phyloP scores from a whole-genome alignment of 2,113 vertebrate species.

The Puma concolor region DNA sequence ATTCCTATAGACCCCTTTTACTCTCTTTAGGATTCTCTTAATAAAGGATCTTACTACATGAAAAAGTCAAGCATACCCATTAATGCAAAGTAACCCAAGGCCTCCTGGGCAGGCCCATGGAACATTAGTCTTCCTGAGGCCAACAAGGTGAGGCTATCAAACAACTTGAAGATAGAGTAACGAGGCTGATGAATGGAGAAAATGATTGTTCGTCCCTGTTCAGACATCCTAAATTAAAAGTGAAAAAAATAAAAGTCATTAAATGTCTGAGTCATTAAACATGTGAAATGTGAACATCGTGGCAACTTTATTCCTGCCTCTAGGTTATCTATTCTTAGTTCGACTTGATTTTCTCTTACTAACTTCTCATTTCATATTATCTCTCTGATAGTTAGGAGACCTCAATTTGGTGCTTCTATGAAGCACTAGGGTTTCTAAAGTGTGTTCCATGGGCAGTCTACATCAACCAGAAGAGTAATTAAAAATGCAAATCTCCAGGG shows the following conservation, averaged over 20 bases:
- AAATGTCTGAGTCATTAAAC: not conserved
- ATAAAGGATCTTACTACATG: not conserved
- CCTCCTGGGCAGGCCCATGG: slow-evolving; percentile 89
- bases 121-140: slow-evolving; percentile 91
- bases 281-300: not conserved
- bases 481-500: not conserved
- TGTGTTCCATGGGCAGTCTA: not conserved
- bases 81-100: slow-evolving; percentile 90
- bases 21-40: not conserved
- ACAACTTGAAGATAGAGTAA: slow-evolving; percentile 95
- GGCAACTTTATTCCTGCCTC: not conserved
- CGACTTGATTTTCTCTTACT: not conserved
- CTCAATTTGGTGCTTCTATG: not conserved
- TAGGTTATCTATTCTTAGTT: not conserved
- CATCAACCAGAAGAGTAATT: not conserved
- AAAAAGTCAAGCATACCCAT: slow-evolving; percentile 85
- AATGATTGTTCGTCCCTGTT: slow-evolving; percentile 92
- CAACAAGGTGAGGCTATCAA: slow-evolving; percentile 93
- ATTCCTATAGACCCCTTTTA: accelerated
- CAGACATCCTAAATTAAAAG: slow-evolving; percentile 88
- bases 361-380: not conserved
- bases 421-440: not conserved
- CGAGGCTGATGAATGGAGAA: slow-evolving; percentile 98
- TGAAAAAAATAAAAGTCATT: not conserved
- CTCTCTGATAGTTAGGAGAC: not conserved